Conservation (phyloP, 1,140 invertebrate genomes). For the Rhynchophorus ferrugineus region DNA sequence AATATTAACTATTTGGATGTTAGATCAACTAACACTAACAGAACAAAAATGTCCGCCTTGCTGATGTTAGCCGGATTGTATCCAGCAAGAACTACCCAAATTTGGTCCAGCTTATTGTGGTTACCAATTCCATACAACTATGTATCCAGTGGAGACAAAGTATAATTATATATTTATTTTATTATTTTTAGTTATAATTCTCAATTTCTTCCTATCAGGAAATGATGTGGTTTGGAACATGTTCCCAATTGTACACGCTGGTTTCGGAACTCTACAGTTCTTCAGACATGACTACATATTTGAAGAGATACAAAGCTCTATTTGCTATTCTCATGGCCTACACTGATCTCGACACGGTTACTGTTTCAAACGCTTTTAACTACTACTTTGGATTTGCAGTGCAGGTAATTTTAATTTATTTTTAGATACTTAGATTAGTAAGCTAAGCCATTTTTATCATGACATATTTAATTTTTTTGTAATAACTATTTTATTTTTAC, state of each 20-base stretch:
- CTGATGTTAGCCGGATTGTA: constrained; percentile 75
- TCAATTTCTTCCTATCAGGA: too few species aligned
- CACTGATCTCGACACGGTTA: not conserved
- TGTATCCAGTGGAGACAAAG: not conserved
- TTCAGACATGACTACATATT: not conserved
- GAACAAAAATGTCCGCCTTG: constrained; percentile 53
- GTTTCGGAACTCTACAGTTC: too few species aligned
- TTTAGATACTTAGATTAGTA: too few species aligned
- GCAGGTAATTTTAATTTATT: not conserved
- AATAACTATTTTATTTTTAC: too few species aligned
- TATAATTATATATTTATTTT: not conserved
- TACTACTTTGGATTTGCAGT: not conserved
- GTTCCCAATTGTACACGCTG: too few species aligned
- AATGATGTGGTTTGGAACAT: too few species aligned
- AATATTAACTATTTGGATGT: constrained; percentile 35
- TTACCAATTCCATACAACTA: not conserved
- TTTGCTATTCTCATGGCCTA: not conserved
- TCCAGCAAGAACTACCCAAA: constrained; percentile 37
- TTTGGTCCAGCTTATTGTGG: not conserved
- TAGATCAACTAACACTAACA: constrained; percentile 38
- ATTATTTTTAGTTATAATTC: too few species aligned
- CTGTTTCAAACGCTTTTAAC: not conserved
- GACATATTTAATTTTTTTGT: too few species aligned
- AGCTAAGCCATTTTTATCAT: too few species aligned
- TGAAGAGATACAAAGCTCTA: not conserved